Evolutionary conservation across 1,140 invertebrate species (phyloP).

Genomic region (Diplogasteroides magnus): DNA sequence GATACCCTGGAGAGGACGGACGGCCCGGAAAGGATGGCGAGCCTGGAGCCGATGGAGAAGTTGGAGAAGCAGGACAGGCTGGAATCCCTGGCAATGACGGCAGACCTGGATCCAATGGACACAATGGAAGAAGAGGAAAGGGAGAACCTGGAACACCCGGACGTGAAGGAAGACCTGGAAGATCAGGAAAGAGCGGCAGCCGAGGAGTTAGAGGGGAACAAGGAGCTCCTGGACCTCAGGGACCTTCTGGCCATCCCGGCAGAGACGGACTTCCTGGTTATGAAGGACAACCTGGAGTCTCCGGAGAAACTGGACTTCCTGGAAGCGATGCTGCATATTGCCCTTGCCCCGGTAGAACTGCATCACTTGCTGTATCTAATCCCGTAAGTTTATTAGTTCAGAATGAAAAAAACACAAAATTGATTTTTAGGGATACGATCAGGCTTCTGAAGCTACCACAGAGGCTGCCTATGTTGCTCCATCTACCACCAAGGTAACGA

Average conservation of each 20-base stretch:
- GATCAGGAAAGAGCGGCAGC: background rate
- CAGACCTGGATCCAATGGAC: conserved; percentile 15
- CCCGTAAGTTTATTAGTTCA: no score
- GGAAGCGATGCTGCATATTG: conserved; percentile 24
- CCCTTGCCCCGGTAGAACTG: conserved; percentile 17
- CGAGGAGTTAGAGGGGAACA: background rate
- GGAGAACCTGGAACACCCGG: conserved; percentile 2
- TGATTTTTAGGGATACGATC: no score
- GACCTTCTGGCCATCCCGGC: background rate
- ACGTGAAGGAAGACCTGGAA: background rate
- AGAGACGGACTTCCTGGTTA: background rate
- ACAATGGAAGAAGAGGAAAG: background rate
- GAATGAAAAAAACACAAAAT: no score
- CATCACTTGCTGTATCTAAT: no score
- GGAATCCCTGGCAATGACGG: conserved; percentile 17
- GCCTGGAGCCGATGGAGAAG: background rate
- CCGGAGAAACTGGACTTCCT: conserved; percentile 7
- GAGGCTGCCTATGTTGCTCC: no score
- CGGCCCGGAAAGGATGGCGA: background rate
- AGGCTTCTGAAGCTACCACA: no score
- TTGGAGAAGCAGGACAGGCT: background rate
- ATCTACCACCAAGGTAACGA: no score
- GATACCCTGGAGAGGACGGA: background rate
- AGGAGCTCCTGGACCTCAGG: background rate
- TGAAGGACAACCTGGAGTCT: conserved; percentile 10